Evolutionary conservation across 2,888 invertebrate genomes (phyloP), one percentile per base, ranked within the genome.

Genomic region (Eupithecia dodoneata): DNA sequence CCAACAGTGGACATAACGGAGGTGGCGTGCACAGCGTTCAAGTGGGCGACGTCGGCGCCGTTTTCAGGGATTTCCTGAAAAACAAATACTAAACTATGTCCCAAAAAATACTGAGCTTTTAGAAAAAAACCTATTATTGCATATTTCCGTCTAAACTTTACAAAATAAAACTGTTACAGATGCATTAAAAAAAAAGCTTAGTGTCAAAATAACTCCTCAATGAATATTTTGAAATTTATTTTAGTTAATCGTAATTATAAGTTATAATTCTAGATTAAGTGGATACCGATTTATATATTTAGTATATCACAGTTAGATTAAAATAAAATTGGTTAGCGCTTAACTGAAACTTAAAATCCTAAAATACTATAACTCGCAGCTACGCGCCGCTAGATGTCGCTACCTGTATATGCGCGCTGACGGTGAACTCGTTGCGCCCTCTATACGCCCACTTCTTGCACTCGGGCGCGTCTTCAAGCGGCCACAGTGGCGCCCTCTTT

Each of bases 1-100:
- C 91, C 94, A 2, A 92, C 73, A 3, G 79, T 81, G 0, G 91
- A 87, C 45, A 97, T 77, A n/a, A 96, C 69, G 0, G 95, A 95
- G 0, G 96, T 95, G 0, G 96, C 96, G 83, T 99, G 99, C 0
- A 99, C 96, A 0, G 97, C 96, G 74, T 96, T 96, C 42, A 99
- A 94, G 87, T 99, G 99, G 0, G 97, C 97, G 1, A 97, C 95
- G 85, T 99, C 98, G 0, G 98, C 97, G 0, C 98, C 98, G 85
- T 99, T 99, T 88, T 98, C 98, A 0, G 98, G 98, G 63, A 98
- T 97, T 85, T 99, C 98, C 97, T 98, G 92, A 0, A 83, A 82
- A 42, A 18, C 0, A n/a, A n/a, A n/a, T n/a, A n/a, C n/a, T n/a
- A n/a, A n/a, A n/a, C n/a, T n/a, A 5, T 10, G 15, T 52, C 4